A percentile compares a stretch with the other conserved stretches of the same genome.
Evolutionary conservation across 2,888 invertebrate genomes (phyloP).

Genomic region (Merodon equestris): DNA sequence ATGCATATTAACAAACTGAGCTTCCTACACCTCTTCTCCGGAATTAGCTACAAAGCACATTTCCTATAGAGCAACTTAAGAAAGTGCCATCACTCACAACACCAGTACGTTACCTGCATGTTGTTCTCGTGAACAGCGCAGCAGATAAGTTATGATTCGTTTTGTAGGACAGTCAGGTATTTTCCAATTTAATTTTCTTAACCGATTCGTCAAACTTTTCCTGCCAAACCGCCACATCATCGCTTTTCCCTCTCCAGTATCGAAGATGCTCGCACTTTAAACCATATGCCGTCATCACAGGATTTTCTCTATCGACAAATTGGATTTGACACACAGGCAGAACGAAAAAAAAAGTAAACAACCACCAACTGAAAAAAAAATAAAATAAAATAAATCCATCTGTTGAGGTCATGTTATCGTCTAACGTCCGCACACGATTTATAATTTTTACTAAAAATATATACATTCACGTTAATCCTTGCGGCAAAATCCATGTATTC

Average conservation of each 20-base stretch:
- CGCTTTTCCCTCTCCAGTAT: background rate
- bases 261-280: no score
- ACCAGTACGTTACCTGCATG: background rate
- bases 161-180: conserved; percentile 38
- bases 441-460: conserved; percentile 40
- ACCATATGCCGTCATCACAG: background rate
- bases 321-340: no score
- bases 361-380: conserved; percentile 30
- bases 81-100: conserved; percentile 23
- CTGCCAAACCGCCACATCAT: conserved; percentile 11
- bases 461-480: conserved; percentile 45
- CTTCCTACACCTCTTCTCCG: no score
- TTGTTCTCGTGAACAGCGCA: conserved; percentile 8
- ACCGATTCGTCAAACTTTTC: conserved; percentile 53
- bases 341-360: no score
- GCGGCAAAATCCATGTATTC: conserved; percentile 16
- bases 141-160: conserved; percentile 35
- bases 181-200: conserved; percentile 62
- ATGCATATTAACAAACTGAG: no score
- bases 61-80: background rate
- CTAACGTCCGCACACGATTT: conserved; percentile 18
- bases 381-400: conserved; percentile 6
- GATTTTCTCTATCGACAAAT: no score
- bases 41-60: no score
- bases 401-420: conserved; percentile 15